These are phyloP conservation scores for Cryptoprocta ferox DNA, from an alignment of 2,797 vertebrate species.

Conservation along the genomic window DNA sequence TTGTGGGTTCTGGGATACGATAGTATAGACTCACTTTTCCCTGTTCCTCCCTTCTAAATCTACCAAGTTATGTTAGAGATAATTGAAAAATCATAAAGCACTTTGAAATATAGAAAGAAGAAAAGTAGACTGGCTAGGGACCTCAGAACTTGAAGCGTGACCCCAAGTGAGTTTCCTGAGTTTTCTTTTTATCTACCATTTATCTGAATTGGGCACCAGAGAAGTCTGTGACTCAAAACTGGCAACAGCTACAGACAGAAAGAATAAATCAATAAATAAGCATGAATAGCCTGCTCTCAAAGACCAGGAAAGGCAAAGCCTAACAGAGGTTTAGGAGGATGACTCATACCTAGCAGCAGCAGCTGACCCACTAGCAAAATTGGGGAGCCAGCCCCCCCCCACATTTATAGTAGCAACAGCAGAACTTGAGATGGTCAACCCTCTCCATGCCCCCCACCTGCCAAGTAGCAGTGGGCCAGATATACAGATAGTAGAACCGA, in stretches of 20 bases:
- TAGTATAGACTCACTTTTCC: neutral
- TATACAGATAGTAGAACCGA: neutral
- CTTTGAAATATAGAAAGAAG: conserved; percentile 28
- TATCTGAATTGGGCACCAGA: neutral
- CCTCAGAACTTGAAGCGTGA: neutral
- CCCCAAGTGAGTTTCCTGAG: neutral
- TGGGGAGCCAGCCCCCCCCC: neutral
- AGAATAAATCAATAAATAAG: neutral
- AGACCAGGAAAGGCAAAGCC: neutral
- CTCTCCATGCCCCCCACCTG: neutral
- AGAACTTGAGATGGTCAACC: neutral
- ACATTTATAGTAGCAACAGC: neutral
- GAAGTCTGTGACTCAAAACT: neutral
- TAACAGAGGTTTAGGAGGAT: neutral
- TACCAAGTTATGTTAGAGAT: neutral
- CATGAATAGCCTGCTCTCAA: neutral
- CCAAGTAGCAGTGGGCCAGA: neutral
- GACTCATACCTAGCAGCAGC: neutral
- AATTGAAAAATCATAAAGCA: neutral
- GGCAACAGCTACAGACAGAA: neutral
- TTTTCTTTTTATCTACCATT: conserved; percentile 6
- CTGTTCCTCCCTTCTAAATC: neutral
- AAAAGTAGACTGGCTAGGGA: neutral
- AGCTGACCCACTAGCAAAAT: neutral
- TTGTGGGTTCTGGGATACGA: neutral